Evolutionary conservation across 2,888 invertebrate genomes (phyloP), one percentile per base, ranked within the genome.

Genomic region (Hypselothyrea guttata): DNA sequence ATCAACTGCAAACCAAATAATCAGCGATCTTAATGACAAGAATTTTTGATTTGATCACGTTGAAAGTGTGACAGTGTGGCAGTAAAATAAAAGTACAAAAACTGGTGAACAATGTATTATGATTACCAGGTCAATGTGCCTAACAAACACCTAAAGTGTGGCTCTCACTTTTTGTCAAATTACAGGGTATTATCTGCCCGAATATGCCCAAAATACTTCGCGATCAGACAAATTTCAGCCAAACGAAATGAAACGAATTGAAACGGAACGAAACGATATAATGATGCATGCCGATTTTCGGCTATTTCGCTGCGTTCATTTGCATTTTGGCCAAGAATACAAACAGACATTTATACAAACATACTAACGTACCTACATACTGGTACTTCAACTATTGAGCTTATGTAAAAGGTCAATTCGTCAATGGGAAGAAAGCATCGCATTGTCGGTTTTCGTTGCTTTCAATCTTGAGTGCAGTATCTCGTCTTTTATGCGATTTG

Each of bases 391-490:
- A 52, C 57, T 62, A 48, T 48, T 28, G 48, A 64, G 57, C 48
- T 54, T 58, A 68, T 72, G 67, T 44, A 59, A 75, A 69, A 63
- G 76, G 75, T 78, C 77, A 77, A 75, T 78, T 73, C 77, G 75
- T 77, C 77, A 79, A 75, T 78, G 67, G 71, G 67, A 60, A 69
- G 30, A 12, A 12, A 27, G 12, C 9, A 40, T 38, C 16, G 28
- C 7, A 28, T 15, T 28, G 7, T 15, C 4, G 15, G 12, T 12
- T 34, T 41, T 41, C 33, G 28, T 13, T 31, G 22, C 22, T 22
- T 22, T 22, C 22, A 22, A 22, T 22, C 22, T 22, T 22, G 22
- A 22, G 22, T 22, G 5, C 22, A 2, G 22, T 22, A 22, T 22
- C 22, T 38, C 16, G 38, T 38, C 18, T 47, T 33, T 40, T 22